Base-by-base conservation (phyloP, 1,140 invertebrate genomes). In the Zaprionus lachaisei region DNA sequence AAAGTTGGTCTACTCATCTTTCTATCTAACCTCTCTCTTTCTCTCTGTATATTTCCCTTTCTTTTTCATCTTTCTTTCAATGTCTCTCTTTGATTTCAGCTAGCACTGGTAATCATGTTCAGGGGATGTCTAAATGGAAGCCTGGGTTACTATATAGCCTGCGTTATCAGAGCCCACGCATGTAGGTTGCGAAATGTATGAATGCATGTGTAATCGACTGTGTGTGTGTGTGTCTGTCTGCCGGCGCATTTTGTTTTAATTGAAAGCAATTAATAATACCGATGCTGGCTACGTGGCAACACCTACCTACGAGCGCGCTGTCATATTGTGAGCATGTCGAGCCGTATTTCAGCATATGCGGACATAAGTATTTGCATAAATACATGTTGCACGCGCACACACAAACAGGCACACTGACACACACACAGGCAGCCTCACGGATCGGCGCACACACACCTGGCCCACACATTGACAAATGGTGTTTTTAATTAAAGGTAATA, bases 181-280 rank as follows among this genome's bases (percentile, higher is more conserved):
- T n/a, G n/a, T 17, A 44, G 5, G n/a, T 17, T 38, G 37, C 4
- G n/a, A 2, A 2, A 17, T 5, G n/a, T 44, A 44, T 17, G n/a
- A 17, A 44, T 44, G 41, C 6, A 5, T 17, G 41, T 44, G 5
- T 44, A n/a, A n/a, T n/a, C 38, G 14, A 2, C 6, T 17, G 5
- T n/a, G 15, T 5, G n/a, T 17, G 41, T 44, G 41, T 28, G 28
- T 28, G 24, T 44, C 41, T 44, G 7, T 44, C 41, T 44, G 41
- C 41, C 41, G 6, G 5, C 41, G 41, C 56, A 73, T 65, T 65
- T 74, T 58, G 61, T 54, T 66, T 81, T 80, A 81, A 81, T 81
- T 81, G 78, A 81, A 81, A 80, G 79, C 79, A 81, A 81, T 81
- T 81, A 81, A 81, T 81, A 81, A 81, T 81, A 81, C 80, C 79